Percentiles rank a stretch among this genome's conserved stretches.
These are phyloP conservation scores for Cryptophagus acutangulus DNA, from an alignment of 2,888 invertebrate genomes.

Conservation along the genomic window DNA sequence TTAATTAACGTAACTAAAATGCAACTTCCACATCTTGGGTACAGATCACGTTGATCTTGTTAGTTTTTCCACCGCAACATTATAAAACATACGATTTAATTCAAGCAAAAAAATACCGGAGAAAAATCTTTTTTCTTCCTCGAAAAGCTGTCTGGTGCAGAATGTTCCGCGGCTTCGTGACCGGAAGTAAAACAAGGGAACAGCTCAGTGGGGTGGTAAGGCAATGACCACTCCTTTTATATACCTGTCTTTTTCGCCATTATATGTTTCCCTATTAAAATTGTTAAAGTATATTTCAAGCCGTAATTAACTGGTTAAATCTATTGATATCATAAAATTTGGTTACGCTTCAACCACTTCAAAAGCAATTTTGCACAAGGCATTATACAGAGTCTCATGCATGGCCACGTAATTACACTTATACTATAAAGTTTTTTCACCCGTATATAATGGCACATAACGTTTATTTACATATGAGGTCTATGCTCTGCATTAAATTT, in stretches of 20 bases:
- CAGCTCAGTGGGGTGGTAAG: not conserved
- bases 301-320: slow-evolving; percentile 1
- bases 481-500: no score
- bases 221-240: not conserved
- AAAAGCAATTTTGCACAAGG: not conserved
- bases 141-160: not conserved
- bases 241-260: not conserved
- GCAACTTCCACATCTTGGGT: slow-evolving; percentile 1
- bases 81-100: no score
- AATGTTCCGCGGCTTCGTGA: slow-evolving; percentile 2
- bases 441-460: no score
- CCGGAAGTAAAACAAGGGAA: slow-evolving; percentile 1
- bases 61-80: no score
- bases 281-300: not conserved
- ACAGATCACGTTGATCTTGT: no score
- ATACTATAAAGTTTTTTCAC: no score
- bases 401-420: no score
- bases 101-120: not conserved
- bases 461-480: no score
- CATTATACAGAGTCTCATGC: not conserved
- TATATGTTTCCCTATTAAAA: not conserved
- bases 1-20: not conserved
- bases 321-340: not conserved
- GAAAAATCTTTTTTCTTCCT: not conserved
- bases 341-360: not conserved